Evolutionary conservation across 92 coral and sea anemone species (phyloP).

Genomic region (Bergia puertoricense): DNA sequence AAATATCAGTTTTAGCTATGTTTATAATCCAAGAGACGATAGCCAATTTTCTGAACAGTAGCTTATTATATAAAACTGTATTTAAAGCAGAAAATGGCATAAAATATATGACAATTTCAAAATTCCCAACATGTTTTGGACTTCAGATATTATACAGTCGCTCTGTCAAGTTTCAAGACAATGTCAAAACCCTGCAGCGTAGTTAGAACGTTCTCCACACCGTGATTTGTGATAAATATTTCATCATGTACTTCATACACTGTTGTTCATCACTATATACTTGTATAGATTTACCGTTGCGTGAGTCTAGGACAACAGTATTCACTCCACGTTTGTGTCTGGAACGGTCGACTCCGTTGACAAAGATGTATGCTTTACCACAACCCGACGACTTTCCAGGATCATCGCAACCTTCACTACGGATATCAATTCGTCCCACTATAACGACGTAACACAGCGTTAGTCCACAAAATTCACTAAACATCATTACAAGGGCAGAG

Average conservation of each 20-base stretch:
- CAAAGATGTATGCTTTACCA: conserved; percentile 44
- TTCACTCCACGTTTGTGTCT: conserved; percentile 47
- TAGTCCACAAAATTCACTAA: neutral
- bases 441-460: neutral
- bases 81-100: too few species aligned
- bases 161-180: too few species aligned
- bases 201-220: too few species aligned
- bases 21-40: too few species aligned
- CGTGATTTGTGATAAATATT: neutral
- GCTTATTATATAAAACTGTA: too few species aligned
- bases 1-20: too few species aligned
- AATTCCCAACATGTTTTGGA: too few species aligned
- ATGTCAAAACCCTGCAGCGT: too few species aligned
- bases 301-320: conserved; percentile 41
- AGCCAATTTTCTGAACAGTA: too few species aligned
- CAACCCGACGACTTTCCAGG: conserved; percentile 39
- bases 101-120: too few species aligned
- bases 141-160: too few species aligned
- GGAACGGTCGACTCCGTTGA: conserved; percentile 45
- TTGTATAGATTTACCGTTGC: conserved; percentile 24
- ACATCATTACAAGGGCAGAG: too few species aligned
- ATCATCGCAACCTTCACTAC: conserved; percentile 55
- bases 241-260: neutral
- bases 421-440: conserved; percentile 33
- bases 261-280: neutral